These are phyloP conservation scores for Triplophysa dalaica DNA, from an alignment of 2,113 vertebrate species.

Conservation along the genomic window DNA sequence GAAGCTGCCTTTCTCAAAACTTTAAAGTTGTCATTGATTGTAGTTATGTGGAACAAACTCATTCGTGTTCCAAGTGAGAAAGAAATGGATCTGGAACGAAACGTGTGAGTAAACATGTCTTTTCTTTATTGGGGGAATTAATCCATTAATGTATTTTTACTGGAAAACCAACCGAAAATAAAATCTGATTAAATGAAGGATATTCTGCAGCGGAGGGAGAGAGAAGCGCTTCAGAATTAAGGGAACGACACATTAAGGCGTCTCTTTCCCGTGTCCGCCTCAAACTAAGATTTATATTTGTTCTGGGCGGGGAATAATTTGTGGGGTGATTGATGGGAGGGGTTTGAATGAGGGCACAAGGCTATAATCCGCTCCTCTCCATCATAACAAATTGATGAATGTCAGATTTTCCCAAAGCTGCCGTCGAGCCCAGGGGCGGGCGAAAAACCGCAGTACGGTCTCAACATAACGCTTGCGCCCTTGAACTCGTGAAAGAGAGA, in stretches of 20 bases:
- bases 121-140: too few species aligned
- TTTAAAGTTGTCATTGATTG: not conserved
- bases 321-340: constrained; percentile 39
- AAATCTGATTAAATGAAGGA: not conserved
- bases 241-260: constrained; percentile 34
- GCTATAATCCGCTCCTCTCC: constrained; percentile 39
- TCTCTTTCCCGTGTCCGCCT: constrained; percentile 21
- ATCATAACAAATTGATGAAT: constrained; percentile 53
- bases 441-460: not conserved
- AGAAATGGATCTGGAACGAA: too few species aligned
- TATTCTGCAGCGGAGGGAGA: not conserved
- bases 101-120: too few species aligned
- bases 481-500: constrained; percentile 28
- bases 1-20: not conserved
- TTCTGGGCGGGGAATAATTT: constrained; percentile 44
- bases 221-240: constrained; percentile 17
- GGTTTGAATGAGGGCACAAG: constrained; percentile 22
- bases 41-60: too few species aligned
- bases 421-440: constrained; percentile 32
- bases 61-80: too few species aligned
- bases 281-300: constrained; percentile 48
- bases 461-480: constrained; percentile 19
- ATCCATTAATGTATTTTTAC: too few species aligned
- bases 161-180: not conserved
- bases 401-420: constrained; percentile 46